These are phyloP conservation scores for Hipparchia sbordonii DNA, from an alignment of 2,888 invertebrate species.

Conservation along the genomic window DNA sequence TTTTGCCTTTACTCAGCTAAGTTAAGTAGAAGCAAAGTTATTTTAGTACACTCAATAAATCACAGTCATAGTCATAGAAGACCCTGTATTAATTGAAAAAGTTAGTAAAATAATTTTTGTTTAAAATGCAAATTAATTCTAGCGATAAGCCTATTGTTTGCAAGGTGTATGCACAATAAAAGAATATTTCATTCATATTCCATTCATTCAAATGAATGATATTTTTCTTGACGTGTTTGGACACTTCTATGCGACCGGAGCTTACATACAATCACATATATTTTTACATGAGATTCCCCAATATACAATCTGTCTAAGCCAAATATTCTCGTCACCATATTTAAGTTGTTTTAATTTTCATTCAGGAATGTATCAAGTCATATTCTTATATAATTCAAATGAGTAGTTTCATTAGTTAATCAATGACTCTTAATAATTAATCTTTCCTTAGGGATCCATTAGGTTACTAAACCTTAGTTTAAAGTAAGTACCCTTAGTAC, in stretches of 20 bases:
- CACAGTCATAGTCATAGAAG: too few relatives aligned
- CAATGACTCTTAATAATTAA: slow-evolving; percentile 1
- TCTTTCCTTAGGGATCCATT: not conserved
- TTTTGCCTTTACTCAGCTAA: too few relatives aligned
- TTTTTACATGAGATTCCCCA: slow-evolving; percentile 18
- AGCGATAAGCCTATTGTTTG: too few relatives aligned
- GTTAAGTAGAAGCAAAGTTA: too few relatives aligned
- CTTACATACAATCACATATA: slow-evolving; percentile 3
- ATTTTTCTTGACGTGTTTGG: not conserved
- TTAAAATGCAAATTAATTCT: too few relatives aligned
- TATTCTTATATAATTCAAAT: slow-evolving; percentile 1
- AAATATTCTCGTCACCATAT: not conserved
- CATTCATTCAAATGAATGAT: not conserved
- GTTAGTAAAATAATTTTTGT: too few relatives aligned
- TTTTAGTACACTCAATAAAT: too few relatives aligned
- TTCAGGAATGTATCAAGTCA: slow-evolving; percentile 18
- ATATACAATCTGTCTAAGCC: slow-evolving; percentile 11
- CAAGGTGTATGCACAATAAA: too few relatives aligned
- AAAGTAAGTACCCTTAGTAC: too few relatives aligned
- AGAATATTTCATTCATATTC: too few relatives aligned
- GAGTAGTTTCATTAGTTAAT: slow-evolving; percentile 7
- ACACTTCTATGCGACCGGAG: not conserved
- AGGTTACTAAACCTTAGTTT: too few relatives aligned
- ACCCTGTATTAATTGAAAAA: too few relatives aligned
- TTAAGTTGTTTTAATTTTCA: not conserved